Base-by-base conservation (phyloP, 2,888 invertebrate species). In the Andrena bucephala region DNA sequence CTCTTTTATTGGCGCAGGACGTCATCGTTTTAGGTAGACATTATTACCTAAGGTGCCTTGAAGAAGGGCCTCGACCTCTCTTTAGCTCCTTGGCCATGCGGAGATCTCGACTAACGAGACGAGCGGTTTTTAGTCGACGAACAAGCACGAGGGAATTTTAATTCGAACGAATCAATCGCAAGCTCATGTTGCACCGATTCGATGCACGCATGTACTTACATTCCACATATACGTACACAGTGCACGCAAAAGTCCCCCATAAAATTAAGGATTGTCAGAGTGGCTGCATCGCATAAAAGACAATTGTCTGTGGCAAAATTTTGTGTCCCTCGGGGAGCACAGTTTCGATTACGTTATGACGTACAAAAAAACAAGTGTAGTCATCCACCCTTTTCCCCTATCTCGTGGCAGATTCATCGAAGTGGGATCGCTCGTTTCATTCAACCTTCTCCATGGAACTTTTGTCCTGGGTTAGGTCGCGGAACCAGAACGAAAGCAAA, bases 1-100 rank as follows among this genome's bases (percentile, higher is more conserved):
- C 83, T 83, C 83, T 73, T 69, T 81, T 70, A 87, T 92, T 93
- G 94, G 84, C 93, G 94, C 94, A 91, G 94, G 94, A 92, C 94
- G 94, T 93, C 94, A 93, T 85, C 80, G 75, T 54, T 77, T 60
- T 85, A 85, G 85, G 60, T 89, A 92, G 89, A 85, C 87, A 87
- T 89, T 85, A 79, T 87, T 87, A 86, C 81, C 85, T 89, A 88
- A 91, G 91, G 91, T 93, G 92, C 93, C 93, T 93, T 89, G 88
- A 88, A 89, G 88, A 86, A 84, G 85, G 89, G 87, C 87, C 88
- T 92, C 90, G 87, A 89, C 90, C 90, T 92, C 89, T 86, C 88
- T 89, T 88, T 88, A 81, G 83, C 87, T 87, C 85, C 87, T 89
- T 77, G 75, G 77, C 77, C 82, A 73, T 83, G 75, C 6, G 27